A percentile compares a stretch with the other conserved stretches of the same genome.
Conservation (phyloP, 2,113 vertebrate genomes). For the Oostethus manadensis region DNA sequence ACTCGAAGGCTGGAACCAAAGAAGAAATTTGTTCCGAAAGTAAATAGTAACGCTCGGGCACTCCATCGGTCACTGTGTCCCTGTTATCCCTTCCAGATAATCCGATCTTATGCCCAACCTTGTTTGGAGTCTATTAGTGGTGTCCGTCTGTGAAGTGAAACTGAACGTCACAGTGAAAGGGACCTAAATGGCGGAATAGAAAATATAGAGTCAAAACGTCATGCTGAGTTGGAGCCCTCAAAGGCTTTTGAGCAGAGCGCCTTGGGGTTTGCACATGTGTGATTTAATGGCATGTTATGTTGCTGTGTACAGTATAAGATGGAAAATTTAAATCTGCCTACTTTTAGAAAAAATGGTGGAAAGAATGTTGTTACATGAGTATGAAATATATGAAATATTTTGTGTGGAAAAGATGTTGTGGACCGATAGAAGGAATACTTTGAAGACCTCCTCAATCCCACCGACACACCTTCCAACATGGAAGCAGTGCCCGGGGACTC, state of each 20-base stretch:
- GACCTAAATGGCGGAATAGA: slow-evolving; percentile 28
- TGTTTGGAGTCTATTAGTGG: slow-evolving; percentile 62
- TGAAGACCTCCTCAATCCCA: no score
- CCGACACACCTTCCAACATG: no score
- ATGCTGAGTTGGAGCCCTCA: not conserved
- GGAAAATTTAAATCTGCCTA: no score
- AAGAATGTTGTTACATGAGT: no score
- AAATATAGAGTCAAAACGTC: slow-evolving; percentile 20
- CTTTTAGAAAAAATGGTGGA: no score
- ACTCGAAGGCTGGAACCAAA: slow-evolving; percentile 36
- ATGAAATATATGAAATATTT: no score
- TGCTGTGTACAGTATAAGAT: no score
- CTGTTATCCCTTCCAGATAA: slow-evolving; percentile 58
- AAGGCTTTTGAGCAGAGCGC: not conserved
- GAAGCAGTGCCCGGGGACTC: no score
- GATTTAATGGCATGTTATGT: no score
- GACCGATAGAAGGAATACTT: no score
- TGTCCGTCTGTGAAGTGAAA: slow-evolving; percentile 27
- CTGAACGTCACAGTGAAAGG: slow-evolving; percentile 22
- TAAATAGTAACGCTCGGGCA: slow-evolving; percentile 38
- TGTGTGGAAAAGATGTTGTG: no score
- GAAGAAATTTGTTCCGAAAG: slow-evolving; percentile 33
- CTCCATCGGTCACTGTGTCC: slow-evolving; percentile 58
- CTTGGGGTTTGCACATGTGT: not conserved
- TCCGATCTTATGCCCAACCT: slow-evolving; percentile 59